Evolutionary conservation across 2,888 invertebrate species (phyloP).

Genomic region (Pyrgus malvae): DNA sequence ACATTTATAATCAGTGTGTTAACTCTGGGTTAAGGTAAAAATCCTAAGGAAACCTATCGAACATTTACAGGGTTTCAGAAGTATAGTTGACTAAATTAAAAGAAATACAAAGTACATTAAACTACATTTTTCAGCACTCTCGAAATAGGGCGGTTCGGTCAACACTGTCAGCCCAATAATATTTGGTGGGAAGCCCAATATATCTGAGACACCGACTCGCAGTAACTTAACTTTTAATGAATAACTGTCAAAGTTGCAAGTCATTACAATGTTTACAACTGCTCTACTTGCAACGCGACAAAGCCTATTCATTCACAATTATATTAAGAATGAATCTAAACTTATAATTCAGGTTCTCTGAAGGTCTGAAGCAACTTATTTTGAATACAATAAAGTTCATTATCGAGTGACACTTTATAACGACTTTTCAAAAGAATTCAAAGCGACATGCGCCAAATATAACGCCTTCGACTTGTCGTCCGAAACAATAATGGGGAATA

Average conservation of each 20-base stretch:
- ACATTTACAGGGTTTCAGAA: no score
- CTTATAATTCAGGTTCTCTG: no score
- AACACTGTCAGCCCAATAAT: no score
- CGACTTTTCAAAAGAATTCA: conserved; percentile 37
- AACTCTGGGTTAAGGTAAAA: no score
- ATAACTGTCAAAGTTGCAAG: conserved; percentile 12
- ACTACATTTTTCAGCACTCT: no score
- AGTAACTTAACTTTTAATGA: not conserved
- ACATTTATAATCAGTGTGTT: no score
- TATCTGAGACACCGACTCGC: no score
- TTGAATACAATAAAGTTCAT: not conserved
- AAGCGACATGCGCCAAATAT: conserved; percentile 68
- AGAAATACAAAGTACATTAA: no score
- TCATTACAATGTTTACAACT: conserved; percentile 43
- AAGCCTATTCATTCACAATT: conserved; percentile 64
- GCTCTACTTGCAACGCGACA: conserved; percentile 69
- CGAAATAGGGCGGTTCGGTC: no score
- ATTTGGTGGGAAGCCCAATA: no score
- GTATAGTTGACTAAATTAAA: no score
- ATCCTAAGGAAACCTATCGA: no score
- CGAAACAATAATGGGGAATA: conserved; percentile 73
- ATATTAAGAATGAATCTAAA: not conserved
- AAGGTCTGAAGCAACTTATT: conserved; percentile 8
- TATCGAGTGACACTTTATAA: conserved; percentile 18
- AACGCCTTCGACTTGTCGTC: conserved; percentile 58